Evolutionary conservation across 1,140 invertebrate species (phyloP), one percentile per base, ranked within the genome.

Genomic region (Lepeophtheirus salmonis): DNA sequence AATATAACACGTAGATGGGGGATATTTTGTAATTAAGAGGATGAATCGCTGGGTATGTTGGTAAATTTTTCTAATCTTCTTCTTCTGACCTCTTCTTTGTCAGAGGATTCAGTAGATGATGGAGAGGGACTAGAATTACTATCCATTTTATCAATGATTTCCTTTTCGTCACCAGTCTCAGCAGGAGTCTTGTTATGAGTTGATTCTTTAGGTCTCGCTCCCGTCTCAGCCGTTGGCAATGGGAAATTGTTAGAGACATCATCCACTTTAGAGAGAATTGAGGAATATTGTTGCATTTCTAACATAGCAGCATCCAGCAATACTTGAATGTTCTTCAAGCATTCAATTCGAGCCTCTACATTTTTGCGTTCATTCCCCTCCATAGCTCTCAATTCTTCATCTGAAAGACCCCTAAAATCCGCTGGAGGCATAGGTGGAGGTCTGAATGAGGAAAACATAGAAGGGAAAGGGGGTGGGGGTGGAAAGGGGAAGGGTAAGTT

Each of bases 281-380:
- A 74, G 55, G 80, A 81, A 71, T 92, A 92, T 69, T 94, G 89
- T 64, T 86, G 80, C 79, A 94, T 88, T 70, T 91, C 79, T 20
- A 87, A 70, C 61, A 87, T 81, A 48, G 88, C 86, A 18, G 87
- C 85, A 72, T 94, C 88, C 62, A 95, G 69, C 70, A 95, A 78
- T 0, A 83, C 74, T 70, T 86, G 82, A 63, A 95, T 88, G 72
- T 94, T 88, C 50, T 80, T 74, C 21, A 95, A 72, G 67, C 83
- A 81, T 70, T 83, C 79, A 56, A 98, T 81, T 61, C 95, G 76
- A 3, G 89, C 88, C 69, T 96, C 89, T 22, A 97, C 77, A 65
- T 89, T 82, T 66, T 81, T 77, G 64, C 91, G 75, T 65, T 89
- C 80, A 61, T 79, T 79, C 22, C 89, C 89, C 71, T 97, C 95